Base-by-base conservation (phyloP, 2,797 vertebrate species). In the Amblyopsis hoosieri region DNA sequence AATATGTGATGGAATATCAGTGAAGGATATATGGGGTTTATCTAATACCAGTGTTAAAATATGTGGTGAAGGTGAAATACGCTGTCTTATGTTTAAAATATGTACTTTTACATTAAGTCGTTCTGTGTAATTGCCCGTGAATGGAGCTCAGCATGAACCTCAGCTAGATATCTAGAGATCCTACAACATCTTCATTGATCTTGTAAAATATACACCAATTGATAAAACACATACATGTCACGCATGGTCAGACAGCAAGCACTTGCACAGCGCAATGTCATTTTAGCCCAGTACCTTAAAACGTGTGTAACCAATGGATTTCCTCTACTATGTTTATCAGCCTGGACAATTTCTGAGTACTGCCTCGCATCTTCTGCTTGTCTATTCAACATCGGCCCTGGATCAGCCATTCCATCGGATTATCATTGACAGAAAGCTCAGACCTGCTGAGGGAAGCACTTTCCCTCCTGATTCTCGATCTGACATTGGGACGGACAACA, bases 401-500 rank as follows among this genome's bases (percentile, higher is more conserved):
- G 77, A 89, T 85, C 84, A 81, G 74, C 79, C 80, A 70, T 85
- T 87, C 82, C 82, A 87, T 89, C 57, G 85, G 85, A 89, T 90
- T 87, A 91, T 83, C 79, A 86, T 88, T 79, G 89, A 89, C 85
- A 76, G 84, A 82, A 83, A 87, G 80, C 81, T 76, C 72, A 68
- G 84, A 79, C 83, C 86, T 90, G 90, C 90, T 91, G 90, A 91
- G 89, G 70, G 74, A 82, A 73, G 81, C 88, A 87, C 88, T 91
- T 90, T 88, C 82, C 83, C 74, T 74, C 79, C 81, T 66, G 72
- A 82, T 87, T 85, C 87, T 84, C 53, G 72, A 89, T 88, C 84
- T 89, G 87, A 90, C 88, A 89, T 87, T 86, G 89, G 86, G 84
- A 87, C 65, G 50, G 84, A 92, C 89, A 90, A 90, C 88, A 91